Conservation (phyloP, 1,140 invertebrate species). For the Pararge aegeria region DNA sequence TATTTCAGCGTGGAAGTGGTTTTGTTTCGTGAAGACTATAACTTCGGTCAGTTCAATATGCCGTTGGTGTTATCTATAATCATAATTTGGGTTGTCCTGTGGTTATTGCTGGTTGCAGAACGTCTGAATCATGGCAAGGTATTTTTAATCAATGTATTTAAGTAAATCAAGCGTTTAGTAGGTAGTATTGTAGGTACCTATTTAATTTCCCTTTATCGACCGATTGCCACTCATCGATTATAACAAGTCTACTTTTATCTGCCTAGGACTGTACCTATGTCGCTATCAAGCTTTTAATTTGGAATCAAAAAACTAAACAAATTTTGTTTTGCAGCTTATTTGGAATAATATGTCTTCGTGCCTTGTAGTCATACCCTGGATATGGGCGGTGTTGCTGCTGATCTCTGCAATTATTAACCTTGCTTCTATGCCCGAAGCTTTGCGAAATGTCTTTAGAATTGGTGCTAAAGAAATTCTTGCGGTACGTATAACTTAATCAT, state of each 20-base stretch:
- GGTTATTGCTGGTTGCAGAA: conserved; percentile 48
- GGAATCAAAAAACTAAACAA: background rate
- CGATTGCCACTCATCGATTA: too few relatives aligned
- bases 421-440: conserved; percentile 25
- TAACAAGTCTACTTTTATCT: background rate
- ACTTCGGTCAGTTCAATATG: conserved; percentile 47
- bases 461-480: conserved; percentile 47
- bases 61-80: conserved; percentile 41
- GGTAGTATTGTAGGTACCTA: too few relatives aligned
- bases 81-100: conserved; percentile 48
- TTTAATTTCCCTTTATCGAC: too few relatives aligned
- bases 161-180: background rate
- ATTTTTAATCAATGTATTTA: background rate
- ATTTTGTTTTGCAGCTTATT: conserved; percentile 43
- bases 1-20: conserved; percentile 58
- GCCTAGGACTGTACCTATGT: too few relatives aligned
- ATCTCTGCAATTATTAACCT: conserved; percentile 36
- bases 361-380: conserved; percentile 50
- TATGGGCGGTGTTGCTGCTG: conserved; percentile 46
- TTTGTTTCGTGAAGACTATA: conserved; percentile 39
- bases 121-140: conserved; percentile 46
- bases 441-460: conserved; percentile 45
- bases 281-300: too few relatives aligned
- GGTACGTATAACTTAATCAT: conserved; percentile 37
- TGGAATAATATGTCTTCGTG: conserved; percentile 59